phyloP scores from a whole-genome alignment of 2,888 invertebrate genomes.

The Tuta absoluta region DNA sequence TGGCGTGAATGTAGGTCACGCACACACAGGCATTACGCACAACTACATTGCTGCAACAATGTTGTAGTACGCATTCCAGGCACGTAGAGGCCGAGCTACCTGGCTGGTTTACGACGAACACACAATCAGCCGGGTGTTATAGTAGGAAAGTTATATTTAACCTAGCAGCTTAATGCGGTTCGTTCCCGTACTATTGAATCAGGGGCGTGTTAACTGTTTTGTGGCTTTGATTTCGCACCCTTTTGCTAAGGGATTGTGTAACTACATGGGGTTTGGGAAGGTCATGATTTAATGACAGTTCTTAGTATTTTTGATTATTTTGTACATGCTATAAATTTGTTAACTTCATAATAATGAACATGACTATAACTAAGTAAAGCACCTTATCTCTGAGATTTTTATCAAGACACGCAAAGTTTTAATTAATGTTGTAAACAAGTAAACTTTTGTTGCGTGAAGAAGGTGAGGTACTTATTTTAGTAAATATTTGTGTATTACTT shows the following conservation, averaged over 20 bases:
- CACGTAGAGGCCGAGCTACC: slow-evolving; percentile 42
- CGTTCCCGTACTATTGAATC: slow-evolving; percentile 38
- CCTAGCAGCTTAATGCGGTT: slow-evolving; percentile 46
- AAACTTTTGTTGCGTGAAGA: too few relatives aligned
- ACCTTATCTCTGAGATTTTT: too few relatives aligned
- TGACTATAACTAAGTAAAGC: too few relatives aligned
- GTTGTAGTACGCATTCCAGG: slow-evolving; percentile 30
- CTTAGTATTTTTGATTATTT: background rate
- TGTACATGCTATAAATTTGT: background rate
- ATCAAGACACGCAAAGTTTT: too few relatives aligned
- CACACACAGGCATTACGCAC: slow-evolving; percentile 51
- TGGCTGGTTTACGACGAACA: slow-evolving; percentile 50
- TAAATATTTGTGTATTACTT: too few relatives aligned
- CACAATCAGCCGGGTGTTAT: slow-evolving; percentile 44
- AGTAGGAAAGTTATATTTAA: slow-evolving; percentile 51
- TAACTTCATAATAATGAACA: too few relatives aligned
- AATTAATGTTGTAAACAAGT: too few relatives aligned
- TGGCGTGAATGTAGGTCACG: slow-evolving; percentile 64
- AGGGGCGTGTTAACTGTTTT: slow-evolving; percentile 44
- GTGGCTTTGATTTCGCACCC: slow-evolving; percentile 27
- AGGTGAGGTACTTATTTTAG: too few relatives aligned
- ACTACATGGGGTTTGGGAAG: slow-evolving; percentile 21
- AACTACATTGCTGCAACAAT: slow-evolving; percentile 36
- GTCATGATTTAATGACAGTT: slow-evolving; percentile 4
- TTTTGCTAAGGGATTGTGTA: slow-evolving; percentile 39